Evolutionary conservation across 2,888 invertebrate genomes (phyloP).

Genomic region (Sminthurides aquaticus): DNA sequence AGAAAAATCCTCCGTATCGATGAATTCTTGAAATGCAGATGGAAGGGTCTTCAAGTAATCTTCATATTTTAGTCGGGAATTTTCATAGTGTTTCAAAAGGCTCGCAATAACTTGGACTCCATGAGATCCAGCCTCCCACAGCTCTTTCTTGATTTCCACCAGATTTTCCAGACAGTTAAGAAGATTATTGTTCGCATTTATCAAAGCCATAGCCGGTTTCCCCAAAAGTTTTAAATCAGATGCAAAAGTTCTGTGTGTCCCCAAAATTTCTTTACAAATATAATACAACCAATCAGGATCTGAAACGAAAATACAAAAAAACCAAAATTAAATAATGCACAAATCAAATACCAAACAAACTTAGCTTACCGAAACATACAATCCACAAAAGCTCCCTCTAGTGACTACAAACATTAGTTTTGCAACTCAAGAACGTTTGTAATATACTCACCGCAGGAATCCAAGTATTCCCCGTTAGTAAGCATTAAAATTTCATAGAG

Average conservation of each 20-base stretch:
- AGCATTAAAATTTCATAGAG: too few relatives aligned
- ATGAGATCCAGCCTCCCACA: slow-evolving; percentile 31
- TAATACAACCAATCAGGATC: slow-evolving; percentile 41
- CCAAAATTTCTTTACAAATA: slow-evolving; percentile 32
- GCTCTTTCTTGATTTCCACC: slow-evolving; percentile 28
- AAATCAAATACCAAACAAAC: slow-evolving; percentile 11
- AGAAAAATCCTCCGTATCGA: slow-evolving; percentile 24
- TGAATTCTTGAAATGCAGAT: slow-evolving; percentile 18
- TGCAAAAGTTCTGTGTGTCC: slow-evolving; percentile 28
- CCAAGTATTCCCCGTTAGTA: too few relatives aligned
- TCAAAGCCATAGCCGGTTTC: slow-evolving; percentile 1
- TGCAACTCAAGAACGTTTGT: too few relatives aligned
- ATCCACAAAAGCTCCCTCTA: not conserved
- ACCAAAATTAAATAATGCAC: slow-evolving; percentile 18
- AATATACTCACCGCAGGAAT: too few relatives aligned
- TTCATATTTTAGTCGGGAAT: slow-evolving; percentile 22
- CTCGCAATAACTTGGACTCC: slow-evolving; percentile 31
- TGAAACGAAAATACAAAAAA: slow-evolving; percentile 25
- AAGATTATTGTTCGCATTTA: slow-evolving; percentile 18
- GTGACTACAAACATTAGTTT: too few relatives aligned
- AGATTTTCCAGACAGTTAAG: slow-evolving; percentile 21
- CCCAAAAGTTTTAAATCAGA: slow-evolving; percentile 25
- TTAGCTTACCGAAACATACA: not conserved
- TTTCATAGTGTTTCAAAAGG: slow-evolving; percentile 26
- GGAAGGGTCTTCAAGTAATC: slow-evolving; percentile 15